phyloP scores from a whole-genome alignment of 2,113 vertebrate species.

The Myodes glareolus region DNA sequence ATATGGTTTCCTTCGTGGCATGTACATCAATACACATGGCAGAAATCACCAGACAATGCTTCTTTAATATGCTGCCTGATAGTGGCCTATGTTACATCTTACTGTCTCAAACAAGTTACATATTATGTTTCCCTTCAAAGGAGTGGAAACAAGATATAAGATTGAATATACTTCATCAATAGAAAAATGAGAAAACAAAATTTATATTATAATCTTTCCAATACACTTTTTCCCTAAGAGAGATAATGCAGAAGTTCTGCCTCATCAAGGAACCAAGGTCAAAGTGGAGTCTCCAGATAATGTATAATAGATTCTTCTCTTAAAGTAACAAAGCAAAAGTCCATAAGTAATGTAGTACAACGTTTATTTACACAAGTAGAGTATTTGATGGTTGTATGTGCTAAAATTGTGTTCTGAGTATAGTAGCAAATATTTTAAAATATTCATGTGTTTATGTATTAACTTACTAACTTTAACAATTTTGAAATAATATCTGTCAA shows the following conservation, averaged over 20 bases:
- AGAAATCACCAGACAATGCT: fast-evolving
- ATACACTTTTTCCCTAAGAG: background rate
- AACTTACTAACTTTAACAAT: background rate
- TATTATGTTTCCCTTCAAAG: background rate
- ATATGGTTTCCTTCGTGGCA: fast-evolving
- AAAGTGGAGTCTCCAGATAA: background rate
- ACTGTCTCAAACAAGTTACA: background rate
- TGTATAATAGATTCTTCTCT: background rate
- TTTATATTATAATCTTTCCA: background rate
- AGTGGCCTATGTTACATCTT: background rate
- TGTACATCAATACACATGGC: fast-evolving
- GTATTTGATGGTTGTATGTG: background rate
- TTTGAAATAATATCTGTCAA: background rate
- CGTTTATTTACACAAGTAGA: background rate
- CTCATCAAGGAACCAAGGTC: background rate
- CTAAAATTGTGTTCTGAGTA: background rate
- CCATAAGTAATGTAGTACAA: too few relatives aligned
- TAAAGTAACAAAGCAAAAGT: background rate
- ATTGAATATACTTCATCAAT: background rate
- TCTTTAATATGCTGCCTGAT: background rate
- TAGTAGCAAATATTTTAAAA: background rate
- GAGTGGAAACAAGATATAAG: background rate
- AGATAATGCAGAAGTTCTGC: background rate
- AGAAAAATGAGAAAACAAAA: background rate
- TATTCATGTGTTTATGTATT: background rate